Evolutionary conservation across 2,888 invertebrate species (phyloP).

Genomic region (Eueremaeus valkanovi): DNA sequence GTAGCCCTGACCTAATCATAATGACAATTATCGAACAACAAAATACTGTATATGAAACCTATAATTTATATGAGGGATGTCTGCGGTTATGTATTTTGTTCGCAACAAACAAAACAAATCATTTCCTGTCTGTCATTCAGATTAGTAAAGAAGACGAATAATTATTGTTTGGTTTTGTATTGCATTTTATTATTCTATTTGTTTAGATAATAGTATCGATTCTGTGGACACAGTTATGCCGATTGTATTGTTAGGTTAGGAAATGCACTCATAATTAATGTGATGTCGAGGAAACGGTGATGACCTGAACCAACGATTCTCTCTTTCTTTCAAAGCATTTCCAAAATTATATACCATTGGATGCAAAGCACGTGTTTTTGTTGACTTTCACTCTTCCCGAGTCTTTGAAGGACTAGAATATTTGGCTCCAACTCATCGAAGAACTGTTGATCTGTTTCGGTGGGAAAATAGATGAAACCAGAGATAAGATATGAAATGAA

Average conservation of each 20-base stretch:
- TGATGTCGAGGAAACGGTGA: background rate
- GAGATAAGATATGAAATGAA: constrained; percentile 24
- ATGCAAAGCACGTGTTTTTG: constrained; percentile 31
- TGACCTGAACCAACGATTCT: background rate
- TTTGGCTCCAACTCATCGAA: background rate
- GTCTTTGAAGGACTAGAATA: background rate
- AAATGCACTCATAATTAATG: background rate
- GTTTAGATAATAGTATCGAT: constrained; percentile 1
- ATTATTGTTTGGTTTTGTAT: background rate
- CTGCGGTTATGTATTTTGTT: background rate
- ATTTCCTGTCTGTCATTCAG: constrained; percentile 14
- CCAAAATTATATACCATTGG: background rate
- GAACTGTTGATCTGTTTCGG: constrained; percentile 1
- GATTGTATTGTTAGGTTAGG: background rate
- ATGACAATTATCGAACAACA: constrained; percentile 25
- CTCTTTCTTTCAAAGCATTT: background rate
- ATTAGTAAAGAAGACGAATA: background rate
- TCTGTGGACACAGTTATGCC: background rate
- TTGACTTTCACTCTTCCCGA: constrained; percentile 31
- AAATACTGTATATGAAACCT: constrained; percentile 13
- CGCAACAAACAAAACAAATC: background rate
- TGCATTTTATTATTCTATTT: background rate
- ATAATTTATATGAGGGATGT: constrained; percentile 21
- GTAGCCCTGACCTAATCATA: constrained; percentile 25
- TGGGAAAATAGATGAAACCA: constrained; percentile 8